phyloP scores from a whole-genome alignment of 1,140 invertebrate genomes.

The Sitophilus oryzae region DNA sequence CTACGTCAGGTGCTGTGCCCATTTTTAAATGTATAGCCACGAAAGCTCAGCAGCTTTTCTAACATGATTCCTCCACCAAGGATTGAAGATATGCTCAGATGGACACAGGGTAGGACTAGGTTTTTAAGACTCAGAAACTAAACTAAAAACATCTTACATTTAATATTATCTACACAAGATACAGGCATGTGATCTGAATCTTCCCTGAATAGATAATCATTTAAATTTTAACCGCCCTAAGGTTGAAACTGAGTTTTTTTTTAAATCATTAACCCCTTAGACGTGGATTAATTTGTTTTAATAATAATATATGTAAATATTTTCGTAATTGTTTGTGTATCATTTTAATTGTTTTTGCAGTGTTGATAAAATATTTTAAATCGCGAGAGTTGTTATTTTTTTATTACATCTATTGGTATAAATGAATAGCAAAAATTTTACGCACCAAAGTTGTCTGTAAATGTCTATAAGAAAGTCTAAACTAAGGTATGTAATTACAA shows the following conservation, averaged over 20 bases:
- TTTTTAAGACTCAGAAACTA: too few species aligned
- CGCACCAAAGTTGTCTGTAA: too few species aligned
- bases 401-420: too few species aligned
- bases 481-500: too few species aligned
- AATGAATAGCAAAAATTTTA: too few species aligned
- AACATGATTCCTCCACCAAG: slow-evolving; percentile 23
- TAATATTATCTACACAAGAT: too few species aligned
- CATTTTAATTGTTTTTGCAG: too few species aligned
- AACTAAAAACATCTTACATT: too few species aligned
- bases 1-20: slow-evolving; percentile 1
- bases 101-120: slow-evolving; percentile 37
- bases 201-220: background rate
- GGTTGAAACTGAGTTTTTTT: background rate
- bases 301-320: slow-evolving; percentile 1
- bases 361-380: too few species aligned
- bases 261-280: background rate
- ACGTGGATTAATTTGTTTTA: slow-evolving; percentile 1
- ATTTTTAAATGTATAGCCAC: slow-evolving; percentile 33
- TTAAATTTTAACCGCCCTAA: background rate
- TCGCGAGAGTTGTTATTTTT: too few species aligned
- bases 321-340: slow-evolving; percentile 2
- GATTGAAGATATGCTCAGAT: slow-evolving; percentile 34
- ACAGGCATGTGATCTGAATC: too few species aligned
- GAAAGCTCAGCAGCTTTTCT: slow-evolving; percentile 28
- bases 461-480: too few species aligned